These are phyloP conservation scores for Hirtodrosophila confusa DNA, from an alignment of 2,888 invertebrate genomes.

Conservation along the genomic window DNA sequence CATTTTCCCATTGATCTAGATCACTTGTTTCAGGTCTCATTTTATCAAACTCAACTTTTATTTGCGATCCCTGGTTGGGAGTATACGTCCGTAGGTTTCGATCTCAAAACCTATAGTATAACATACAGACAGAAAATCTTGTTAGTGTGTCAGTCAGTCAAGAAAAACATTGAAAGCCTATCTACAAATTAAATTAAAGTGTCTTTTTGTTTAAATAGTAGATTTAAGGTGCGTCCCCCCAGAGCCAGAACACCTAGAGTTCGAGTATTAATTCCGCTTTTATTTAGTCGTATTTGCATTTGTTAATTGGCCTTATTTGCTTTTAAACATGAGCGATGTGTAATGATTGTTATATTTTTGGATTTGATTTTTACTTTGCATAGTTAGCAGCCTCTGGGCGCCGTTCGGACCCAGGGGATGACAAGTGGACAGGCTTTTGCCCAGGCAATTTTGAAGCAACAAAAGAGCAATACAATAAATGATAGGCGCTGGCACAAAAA, in stretches of 20 bases:
- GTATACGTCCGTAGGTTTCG: no score
- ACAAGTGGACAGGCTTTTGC: constrained; percentile 51
- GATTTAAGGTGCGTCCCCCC: constrained; percentile 1
- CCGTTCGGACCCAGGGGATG: constrained; percentile 31
- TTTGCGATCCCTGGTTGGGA: no score
- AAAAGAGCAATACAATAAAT: constrained; percentile 68
- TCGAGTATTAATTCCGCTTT: not conserved
- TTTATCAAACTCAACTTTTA: no score
- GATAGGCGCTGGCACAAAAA: constrained; percentile 45
- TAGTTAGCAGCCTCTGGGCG: constrained; percentile 36
- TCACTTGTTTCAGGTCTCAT: no score
- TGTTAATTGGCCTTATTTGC: constrained; percentile 74
- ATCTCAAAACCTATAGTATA: no score
- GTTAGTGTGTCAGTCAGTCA: no score
- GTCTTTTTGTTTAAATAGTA: no score
- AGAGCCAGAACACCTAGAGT: no score
- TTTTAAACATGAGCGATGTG: constrained; percentile 61
- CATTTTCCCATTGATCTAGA: no score
- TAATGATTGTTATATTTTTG: constrained; percentile 48
- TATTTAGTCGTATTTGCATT: constrained; percentile 48
- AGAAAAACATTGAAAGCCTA: no score
- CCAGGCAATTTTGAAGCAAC: constrained; percentile 48
- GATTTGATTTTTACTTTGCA: constrained; percentile 49
- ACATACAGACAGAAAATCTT: no score
- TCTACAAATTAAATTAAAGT: no score